Conservation (phyloP, 1,140 invertebrate genomes). For the Vollenhovia emeryi region DNA sequence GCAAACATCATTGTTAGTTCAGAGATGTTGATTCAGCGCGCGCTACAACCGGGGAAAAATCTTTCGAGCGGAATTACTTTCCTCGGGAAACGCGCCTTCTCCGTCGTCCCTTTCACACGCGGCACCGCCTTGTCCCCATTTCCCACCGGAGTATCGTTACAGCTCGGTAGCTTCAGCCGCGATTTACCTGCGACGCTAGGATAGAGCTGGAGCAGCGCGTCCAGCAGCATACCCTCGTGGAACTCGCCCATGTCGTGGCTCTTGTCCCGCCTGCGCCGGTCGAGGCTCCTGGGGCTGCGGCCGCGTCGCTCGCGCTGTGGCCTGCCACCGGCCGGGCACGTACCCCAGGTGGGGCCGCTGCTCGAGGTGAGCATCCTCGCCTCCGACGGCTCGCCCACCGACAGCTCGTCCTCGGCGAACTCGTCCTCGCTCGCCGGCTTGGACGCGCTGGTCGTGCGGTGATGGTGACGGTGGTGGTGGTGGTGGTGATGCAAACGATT, state of each 20-base stretch:
- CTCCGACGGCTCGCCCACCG: conserved; percentile 85
- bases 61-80: conserved; percentile 29
- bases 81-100: background rate
- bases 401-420: conserved; percentile 89
- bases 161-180: background rate
- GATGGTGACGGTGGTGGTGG: conserved; percentile 76
- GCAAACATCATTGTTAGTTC: conserved; percentile 36
- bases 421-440: conserved; percentile 88
- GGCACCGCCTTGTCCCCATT: background rate
- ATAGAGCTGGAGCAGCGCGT: conserved; percentile 86
- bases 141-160: background rate
- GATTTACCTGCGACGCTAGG: conserved; percentile 84
- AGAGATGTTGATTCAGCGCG: background rate
- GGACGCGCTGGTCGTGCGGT: conserved; percentile 77
- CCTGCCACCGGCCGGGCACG: conserved; percentile 81
- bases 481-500: conserved; percentile 79
- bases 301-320: conserved; percentile 83
- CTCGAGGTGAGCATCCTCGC: conserved; percentile 84
- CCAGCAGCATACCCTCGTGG: conserved; percentile 89
- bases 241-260: conserved; percentile 85
- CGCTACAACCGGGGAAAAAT: conserved; percentile 11
- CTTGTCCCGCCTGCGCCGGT: conserved; percentile 85
- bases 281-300: conserved; percentile 86
- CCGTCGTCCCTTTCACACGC: background rate
- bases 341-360: conserved; percentile 82